phyloP scores from a whole-genome alignment of 2,888 invertebrate species.

The Leptopilina syphax region DNA sequence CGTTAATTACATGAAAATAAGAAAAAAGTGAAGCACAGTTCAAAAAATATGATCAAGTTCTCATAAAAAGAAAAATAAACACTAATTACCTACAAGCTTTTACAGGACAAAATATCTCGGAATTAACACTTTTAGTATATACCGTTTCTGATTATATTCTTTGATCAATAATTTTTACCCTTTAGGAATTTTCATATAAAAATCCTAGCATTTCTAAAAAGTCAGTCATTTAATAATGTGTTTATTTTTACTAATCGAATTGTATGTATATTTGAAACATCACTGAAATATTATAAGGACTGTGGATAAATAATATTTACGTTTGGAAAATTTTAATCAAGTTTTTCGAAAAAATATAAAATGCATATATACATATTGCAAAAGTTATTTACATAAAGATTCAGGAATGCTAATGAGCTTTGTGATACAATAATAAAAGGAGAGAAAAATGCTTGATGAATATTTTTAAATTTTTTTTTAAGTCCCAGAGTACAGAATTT shows the following conservation, averaged over 20 bases:
- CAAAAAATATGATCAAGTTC: slow-evolving; percentile 3
- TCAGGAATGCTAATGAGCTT: slow-evolving; percentile 18
- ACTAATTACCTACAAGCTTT: slow-evolving; percentile 10
- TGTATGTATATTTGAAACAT: too few relatives aligned
- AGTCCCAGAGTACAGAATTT: not conserved
- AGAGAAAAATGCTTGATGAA: not conserved
- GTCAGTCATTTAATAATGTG: too few relatives aligned
- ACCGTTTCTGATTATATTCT: too few relatives aligned
- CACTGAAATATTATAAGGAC: not conserved
- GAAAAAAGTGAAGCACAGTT: not conserved
- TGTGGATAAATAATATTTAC: not conserved
- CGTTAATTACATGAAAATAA: slow-evolving; percentile 12
- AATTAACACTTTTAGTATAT: slow-evolving; percentile 21
- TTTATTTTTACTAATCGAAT: too few relatives aligned
- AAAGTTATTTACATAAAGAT: slow-evolving; percentile 28
- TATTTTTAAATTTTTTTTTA: slow-evolving; percentile 19
- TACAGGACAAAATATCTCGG: not conserved
- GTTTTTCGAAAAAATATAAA: not conserved
- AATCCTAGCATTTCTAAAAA: too few relatives aligned
- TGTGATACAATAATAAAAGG: not conserved
- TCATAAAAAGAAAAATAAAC: not conserved
- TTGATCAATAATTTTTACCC: too few relatives aligned
- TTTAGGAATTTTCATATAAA: too few relatives aligned
- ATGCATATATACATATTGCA: not conserved
- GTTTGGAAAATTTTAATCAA: slow-evolving; percentile 5